phyloP scores from a whole-genome alignment of 2,888 invertebrate genomes.

The Prosapia bicincta region DNA sequence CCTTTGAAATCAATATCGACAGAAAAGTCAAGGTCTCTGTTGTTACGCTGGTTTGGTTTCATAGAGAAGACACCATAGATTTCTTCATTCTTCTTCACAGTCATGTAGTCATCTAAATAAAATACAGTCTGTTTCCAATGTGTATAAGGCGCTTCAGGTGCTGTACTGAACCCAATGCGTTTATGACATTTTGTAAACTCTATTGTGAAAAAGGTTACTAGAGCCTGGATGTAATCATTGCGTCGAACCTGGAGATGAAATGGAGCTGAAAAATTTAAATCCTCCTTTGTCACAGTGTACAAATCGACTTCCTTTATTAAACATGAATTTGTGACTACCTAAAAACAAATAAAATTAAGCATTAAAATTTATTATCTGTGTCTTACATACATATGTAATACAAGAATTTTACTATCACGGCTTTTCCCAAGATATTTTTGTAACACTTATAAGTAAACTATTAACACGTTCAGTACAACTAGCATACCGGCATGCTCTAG shows the following conservation, averaged over 20 bases:
- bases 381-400: too few relatives aligned
- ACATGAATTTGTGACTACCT: slow-evolving; percentile 93
- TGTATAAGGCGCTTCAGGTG: slow-evolving; percentile 96
- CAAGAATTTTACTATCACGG: too few relatives aligned
- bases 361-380: too few relatives aligned
- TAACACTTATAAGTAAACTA: too few relatives aligned
- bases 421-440: too few relatives aligned
- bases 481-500: too few relatives aligned
- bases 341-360: too few relatives aligned
- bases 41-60: slow-evolving; percentile 95
- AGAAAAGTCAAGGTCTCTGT: slow-evolving; percentile 94
- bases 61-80: slow-evolving; percentile 88
- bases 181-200: slow-evolving; percentile 99
- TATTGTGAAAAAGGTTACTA: slow-evolving; percentile 94
- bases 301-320: slow-evolving; percentile 97
- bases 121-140: slow-evolving; percentile 99
- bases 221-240: slow-evolving; percentile 86
- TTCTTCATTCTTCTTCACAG: slow-evolving; percentile 94
- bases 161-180: slow-evolving; percentile 96
- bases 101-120: slow-evolving; percentile 93
- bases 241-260: slow-evolving; percentile 74
- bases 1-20: slow-evolving; percentile 92
- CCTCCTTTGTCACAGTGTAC: slow-evolving; percentile 94
- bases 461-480: too few relatives aligned
- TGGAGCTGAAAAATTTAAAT: slow-evolving; percentile 87